These are phyloP conservation scores for Malacoctenus gilli DNA, from an alignment of 2,797 vertebrate species.

Conservation along the genomic window DNA sequence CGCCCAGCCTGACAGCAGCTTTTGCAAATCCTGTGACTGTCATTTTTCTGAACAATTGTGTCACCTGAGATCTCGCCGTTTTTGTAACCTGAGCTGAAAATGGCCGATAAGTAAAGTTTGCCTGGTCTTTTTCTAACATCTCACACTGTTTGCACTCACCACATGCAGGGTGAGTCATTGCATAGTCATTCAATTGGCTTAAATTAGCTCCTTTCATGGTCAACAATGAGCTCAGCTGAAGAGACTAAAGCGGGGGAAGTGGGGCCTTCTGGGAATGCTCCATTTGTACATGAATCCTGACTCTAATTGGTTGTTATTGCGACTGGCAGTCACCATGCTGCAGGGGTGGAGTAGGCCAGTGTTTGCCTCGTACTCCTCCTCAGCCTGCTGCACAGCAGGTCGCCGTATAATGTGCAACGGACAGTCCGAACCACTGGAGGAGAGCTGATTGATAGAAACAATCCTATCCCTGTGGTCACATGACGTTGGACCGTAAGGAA, in stretches of 20 bases:
- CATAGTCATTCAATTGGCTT: conserved; percentile 80
- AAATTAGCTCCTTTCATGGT: conserved; percentile 86
- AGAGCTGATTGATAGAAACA: conserved; percentile 11
- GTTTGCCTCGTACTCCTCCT: conserved; percentile 50
- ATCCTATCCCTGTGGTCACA: conserved; percentile 27
- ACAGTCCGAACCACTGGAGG: conserved; percentile 14
- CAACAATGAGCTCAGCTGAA: conserved; percentile 82
- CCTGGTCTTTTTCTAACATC: conserved; percentile 61
- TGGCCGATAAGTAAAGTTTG: conserved; percentile 68
- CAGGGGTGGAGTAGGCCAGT: conserved; percentile 64
- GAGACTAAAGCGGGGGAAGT: conserved; percentile 71
- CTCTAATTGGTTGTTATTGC: conserved; percentile 81
- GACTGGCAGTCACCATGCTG: conserved; percentile 72
- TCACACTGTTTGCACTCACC: conserved; percentile 76
- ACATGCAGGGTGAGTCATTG: conserved; percentile 79
- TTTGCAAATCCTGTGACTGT: conserved; percentile 14
- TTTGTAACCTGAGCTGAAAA: conserved; percentile 68
- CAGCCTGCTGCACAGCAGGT: conserved; percentile 38
- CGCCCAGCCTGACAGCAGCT: conserved; percentile 6
- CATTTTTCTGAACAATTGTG: conserved; percentile 18
- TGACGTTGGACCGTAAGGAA: conserved; percentile 19
- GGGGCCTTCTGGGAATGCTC: conserved; percentile 75
- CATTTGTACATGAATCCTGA: conserved; percentile 77
- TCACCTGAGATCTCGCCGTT: conserved; percentile 45
- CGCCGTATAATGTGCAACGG: conserved; percentile 10